Evolutionary conservation across 2,797 vertebrate species (phyloP).

Genomic region (Rhabdophis nuchalis): DNA sequence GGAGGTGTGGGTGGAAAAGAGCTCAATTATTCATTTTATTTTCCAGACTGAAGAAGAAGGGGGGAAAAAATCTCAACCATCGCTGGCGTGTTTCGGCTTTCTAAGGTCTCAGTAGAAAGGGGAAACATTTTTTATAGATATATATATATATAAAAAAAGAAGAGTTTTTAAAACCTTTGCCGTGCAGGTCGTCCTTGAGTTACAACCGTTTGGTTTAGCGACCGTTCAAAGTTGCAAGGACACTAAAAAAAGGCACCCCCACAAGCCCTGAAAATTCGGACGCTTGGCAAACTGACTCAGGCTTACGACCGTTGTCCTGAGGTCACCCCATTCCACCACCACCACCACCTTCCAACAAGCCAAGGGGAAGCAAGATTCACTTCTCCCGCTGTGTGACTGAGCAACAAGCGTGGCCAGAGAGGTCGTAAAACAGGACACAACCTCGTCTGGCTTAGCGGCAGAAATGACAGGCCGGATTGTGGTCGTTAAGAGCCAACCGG

Average conservation of each 20-base stretch:
- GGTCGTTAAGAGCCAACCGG: too few relatives aligned
- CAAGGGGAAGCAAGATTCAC: not conserved
- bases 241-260: too few relatives aligned
- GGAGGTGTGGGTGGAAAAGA: not conserved
- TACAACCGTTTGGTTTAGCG: not conserved
- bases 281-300: too few relatives aligned
- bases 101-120: not conserved
- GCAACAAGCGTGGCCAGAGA: too few relatives aligned
- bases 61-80: not conserved
- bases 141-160: too few relatives aligned
- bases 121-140: not conserved
- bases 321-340: too few relatives aligned
- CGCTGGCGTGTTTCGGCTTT: constrained; percentile 15
- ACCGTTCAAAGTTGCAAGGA: not conserved
- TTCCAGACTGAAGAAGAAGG: not conserved
- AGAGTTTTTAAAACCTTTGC: not conserved
- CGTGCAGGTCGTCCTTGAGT: not conserved
- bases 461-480: not conserved
- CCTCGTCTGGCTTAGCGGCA: not conserved
- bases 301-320: too few relatives aligned
- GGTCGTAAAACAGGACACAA: not conserved
- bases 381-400: not conserved
- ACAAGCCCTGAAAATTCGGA: too few relatives aligned
- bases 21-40: constrained; percentile 30
- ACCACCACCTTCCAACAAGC: too few relatives aligned